Percentiles rank a stretch among this genome's conserved stretches.
phyloP scores from a whole-genome alignment of 2,797 vertebrate species.

The Scomberomorus guttatus region DNA sequence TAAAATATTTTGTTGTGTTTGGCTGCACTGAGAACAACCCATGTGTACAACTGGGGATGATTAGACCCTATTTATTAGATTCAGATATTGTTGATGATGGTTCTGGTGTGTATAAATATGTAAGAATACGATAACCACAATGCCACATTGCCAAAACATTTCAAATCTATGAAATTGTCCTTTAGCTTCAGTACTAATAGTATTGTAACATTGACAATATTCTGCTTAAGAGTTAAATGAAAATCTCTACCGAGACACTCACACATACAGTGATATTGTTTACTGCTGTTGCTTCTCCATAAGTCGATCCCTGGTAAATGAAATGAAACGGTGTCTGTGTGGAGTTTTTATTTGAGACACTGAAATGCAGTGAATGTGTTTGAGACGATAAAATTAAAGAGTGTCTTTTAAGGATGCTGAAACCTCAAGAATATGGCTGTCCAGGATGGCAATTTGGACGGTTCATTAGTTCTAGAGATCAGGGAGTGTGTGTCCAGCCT shows the following conservation, averaged over 20 bases:
- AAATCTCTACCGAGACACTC: not conserved
- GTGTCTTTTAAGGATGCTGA: conserved; percentile 26
- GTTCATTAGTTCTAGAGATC: conserved; percentile 53
- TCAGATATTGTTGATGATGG: not conserved
- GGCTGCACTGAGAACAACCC: too few species aligned
- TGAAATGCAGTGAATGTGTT: conserved; percentile 27
- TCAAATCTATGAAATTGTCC: not conserved
- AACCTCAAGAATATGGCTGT: not conserved
- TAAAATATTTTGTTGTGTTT: too few species aligned
- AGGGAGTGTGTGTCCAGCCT: conserved; percentile 51
- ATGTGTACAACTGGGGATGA: too few species aligned
- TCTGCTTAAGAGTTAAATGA: not conserved
- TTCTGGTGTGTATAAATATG: not conserved
- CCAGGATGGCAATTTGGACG: conserved; percentile 37
- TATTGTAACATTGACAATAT: not conserved
- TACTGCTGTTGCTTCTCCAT: not conserved
- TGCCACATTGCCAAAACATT: not conserved
- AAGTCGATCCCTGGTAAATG: conserved; percentile 10
- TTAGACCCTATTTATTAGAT: not conserved
- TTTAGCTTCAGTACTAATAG: not conserved
- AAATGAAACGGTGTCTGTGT: not conserved
- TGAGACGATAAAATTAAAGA: conserved; percentile 1
- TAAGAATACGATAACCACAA: not conserved
- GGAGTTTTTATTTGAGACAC: not conserved
- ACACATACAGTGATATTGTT: conserved; percentile 2